Conservation (phyloP, 1,140 invertebrate species). For the Drosophila equinoxialis region DNA sequence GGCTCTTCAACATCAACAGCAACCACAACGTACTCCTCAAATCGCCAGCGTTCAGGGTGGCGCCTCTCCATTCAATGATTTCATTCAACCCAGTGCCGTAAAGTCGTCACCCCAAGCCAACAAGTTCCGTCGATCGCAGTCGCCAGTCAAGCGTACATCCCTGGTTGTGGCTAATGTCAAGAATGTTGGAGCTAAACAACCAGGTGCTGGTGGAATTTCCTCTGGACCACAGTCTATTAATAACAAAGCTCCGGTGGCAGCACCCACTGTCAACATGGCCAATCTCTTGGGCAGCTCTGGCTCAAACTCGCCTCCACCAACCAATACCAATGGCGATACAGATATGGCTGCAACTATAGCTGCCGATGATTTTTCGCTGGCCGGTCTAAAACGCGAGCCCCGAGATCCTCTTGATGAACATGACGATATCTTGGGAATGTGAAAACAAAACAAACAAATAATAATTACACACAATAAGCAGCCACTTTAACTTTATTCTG, state of each 20-base stretch:
- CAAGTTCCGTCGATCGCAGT: neutral
- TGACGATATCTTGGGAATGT: constrained; percentile 1
- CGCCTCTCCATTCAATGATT: constrained; percentile 34
- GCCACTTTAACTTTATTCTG: neutral
- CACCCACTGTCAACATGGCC: neutral
- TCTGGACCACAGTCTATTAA: neutral
- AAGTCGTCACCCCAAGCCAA: neutral
- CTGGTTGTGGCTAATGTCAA: constrained; percentile 1
- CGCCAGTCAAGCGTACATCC: neutral
- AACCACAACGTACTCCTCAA: constrained; percentile 39
- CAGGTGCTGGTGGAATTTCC: neutral
- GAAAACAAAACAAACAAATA: neutral
- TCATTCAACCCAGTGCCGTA: constrained; percentile 38
- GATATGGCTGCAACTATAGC: neutral
- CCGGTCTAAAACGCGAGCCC: neutral
- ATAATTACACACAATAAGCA: neutral
- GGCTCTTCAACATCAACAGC: constrained; percentile 15
- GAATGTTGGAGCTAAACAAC: neutral
- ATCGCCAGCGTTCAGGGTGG: constrained; percentile 49
- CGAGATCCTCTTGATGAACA: neutral
- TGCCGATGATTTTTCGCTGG: constrained; percentile 4
- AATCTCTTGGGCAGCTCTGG: neutral
- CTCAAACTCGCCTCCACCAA: neutral
- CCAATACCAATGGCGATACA: neutral
- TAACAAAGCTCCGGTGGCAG: neutral